Percentiles rank a stretch among this genome's conserved stretches.
Evolutionary conservation across 2,113 vertebrate genomes (phyloP).

Genomic region (Sceloporus undulatus): DNA sequence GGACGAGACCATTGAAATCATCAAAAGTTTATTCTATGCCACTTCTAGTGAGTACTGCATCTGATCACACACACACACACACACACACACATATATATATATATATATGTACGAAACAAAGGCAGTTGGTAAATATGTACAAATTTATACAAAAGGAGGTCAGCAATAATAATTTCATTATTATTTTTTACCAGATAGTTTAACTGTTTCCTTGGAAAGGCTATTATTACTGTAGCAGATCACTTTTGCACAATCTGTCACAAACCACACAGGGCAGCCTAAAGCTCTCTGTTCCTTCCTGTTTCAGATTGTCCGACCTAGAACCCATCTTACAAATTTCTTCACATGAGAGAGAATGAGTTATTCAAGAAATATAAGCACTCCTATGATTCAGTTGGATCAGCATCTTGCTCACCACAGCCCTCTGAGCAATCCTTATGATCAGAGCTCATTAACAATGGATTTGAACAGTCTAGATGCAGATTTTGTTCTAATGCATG

Average conservation of each 20-base stretch:
- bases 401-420: not conserved
- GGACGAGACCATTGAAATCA: not conserved
- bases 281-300: not conserved
- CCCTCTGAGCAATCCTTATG: not conserved
- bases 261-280: not conserved
- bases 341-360: not conserved
- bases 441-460: not conserved
- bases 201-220: not conserved
- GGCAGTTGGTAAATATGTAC: not conserved
- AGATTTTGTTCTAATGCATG: not conserved
- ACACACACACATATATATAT: too few species aligned
- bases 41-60: too few species aligned
- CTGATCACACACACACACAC: too few species aligned
- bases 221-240: not conserved
- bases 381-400: not conserved
- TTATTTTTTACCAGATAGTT: not conserved
- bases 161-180: not conserved
- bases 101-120: not conserved
- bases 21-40: not conserved
- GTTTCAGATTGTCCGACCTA: not conserved
- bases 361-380: not conserved
- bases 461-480: not conserved
- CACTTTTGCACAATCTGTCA: not conserved
- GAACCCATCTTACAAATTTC: not conserved
- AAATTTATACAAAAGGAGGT: not conserved